Evolutionary conservation across 2,888 invertebrate genomes (phyloP).

Genomic region (Chironomus riparius): DNA sequence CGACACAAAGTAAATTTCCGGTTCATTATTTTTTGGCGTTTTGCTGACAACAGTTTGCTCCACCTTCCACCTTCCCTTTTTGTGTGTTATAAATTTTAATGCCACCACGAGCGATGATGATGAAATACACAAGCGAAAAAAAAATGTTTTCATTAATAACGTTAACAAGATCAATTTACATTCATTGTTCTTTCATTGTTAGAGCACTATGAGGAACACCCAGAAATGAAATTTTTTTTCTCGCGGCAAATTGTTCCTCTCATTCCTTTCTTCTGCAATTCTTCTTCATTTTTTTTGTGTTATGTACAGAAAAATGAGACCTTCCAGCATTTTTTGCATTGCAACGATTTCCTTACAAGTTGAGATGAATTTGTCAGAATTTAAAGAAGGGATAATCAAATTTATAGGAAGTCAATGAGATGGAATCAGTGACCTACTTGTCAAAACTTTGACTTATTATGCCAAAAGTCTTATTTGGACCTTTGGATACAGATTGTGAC

Average conservation of each 20-base stretch:
- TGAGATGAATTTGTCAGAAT: no score
- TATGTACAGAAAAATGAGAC: not conserved
- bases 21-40: constrained; percentile 2
- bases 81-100: not conserved
- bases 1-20: constrained; percentile 5
- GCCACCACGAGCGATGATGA: not conserved
- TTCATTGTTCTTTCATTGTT: not conserved
- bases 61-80: not conserved
- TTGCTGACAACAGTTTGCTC: not conserved
- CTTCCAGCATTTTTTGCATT: no score
- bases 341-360: no score
- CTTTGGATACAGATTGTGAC: no score
- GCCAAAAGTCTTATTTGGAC: no score
- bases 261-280: not conserved
- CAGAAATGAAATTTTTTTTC: not conserved
- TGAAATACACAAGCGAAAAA: not conserved
- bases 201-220: not conserved
- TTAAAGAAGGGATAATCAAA: no score
- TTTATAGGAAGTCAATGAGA: no score
- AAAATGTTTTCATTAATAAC: not conserved
- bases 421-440: no score
- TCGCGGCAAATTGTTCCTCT: not conserved
- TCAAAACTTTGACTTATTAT: no score
- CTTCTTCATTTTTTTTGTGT: not conserved
- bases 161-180: not conserved